Percentiles rank a stretch among this genome's conserved stretches.
phyloP scores from a whole-genome alignment of 2,797 vertebrate species.

The Pteropus rufus region DNA sequence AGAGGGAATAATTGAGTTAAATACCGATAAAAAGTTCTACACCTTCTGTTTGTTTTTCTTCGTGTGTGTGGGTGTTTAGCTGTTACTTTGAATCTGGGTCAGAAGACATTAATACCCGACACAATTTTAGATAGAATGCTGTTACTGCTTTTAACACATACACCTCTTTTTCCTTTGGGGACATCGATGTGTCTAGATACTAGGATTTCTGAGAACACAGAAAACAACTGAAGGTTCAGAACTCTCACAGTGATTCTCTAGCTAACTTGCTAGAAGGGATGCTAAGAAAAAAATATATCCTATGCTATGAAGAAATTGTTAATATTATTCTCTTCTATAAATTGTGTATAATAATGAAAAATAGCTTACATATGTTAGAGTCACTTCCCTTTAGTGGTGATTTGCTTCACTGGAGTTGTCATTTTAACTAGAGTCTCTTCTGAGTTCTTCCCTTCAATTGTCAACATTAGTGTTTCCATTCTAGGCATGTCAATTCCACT shows the following conservation, averaged over 20 bases:
- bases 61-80: background rate
- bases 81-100: background rate
- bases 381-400: background rate
- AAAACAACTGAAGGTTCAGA: background rate
- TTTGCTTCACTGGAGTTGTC: background rate
- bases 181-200: background rate
- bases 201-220: background rate
- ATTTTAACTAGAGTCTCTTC: background rate
- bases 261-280: background rate
- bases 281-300: background rate
- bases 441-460: background rate
- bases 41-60: background rate
- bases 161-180: background rate
- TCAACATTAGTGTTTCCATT: background rate
- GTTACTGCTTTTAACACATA: background rate
- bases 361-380: background rate
- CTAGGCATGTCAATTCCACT: background rate
- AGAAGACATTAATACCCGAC: background rate
- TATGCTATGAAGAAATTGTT: background rate
- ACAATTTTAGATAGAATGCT: background rate
- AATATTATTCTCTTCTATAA: background rate
- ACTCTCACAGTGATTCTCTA: background rate
- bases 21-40: background rate
- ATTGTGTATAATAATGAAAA: background rate
- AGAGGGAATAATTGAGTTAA: background rate